Conservation (phyloP, 2,888 invertebrate species). For the Drosophila sordidapex region DNA sequence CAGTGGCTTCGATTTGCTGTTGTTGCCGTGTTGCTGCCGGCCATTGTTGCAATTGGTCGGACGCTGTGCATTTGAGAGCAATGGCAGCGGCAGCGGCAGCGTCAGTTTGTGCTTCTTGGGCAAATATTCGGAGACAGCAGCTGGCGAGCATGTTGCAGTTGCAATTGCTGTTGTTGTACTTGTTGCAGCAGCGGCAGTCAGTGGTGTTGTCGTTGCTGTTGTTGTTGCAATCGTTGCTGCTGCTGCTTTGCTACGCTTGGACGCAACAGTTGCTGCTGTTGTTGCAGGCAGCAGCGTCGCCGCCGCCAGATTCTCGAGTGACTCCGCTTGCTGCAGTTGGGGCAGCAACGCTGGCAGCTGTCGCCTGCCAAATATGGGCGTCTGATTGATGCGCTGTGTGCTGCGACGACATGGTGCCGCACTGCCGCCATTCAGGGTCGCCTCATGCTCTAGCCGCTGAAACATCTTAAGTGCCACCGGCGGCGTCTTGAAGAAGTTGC, state of each 20-base stretch:
- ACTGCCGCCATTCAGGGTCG: slow-evolving; percentile 55
- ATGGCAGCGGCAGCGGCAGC: slow-evolving; percentile 40
- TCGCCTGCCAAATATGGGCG: slow-evolving; percentile 83
- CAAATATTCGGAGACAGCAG: slow-evolving; percentile 44
- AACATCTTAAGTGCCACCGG: slow-evolving; percentile 81
- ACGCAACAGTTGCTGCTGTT: not conserved
- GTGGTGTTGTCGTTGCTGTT: not conserved
- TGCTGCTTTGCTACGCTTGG: slow-evolving; percentile 9
- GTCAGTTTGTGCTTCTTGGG: slow-evolving; percentile 69
- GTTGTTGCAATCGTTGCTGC: not conserved
- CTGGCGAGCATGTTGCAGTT: not conserved
- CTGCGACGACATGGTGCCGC: slow-evolving; percentile 35
- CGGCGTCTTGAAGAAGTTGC: slow-evolving; percentile 82
- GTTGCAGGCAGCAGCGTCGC: slow-evolving; percentile 24
- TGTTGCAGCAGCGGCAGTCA: not conserved
- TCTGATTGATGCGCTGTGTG: slow-evolving; percentile 84
- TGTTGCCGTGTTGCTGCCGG: slow-evolving; percentile 1
- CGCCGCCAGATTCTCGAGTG: slow-evolving; percentile 79
- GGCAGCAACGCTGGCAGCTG: slow-evolving; percentile 43
- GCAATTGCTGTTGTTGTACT: not conserved
- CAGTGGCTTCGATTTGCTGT: slow-evolving; percentile 34
- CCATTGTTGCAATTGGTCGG: slow-evolving; percentile 6
- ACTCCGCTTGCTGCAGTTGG: slow-evolving; percentile 81
- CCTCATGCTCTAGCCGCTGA: slow-evolving; percentile 72
- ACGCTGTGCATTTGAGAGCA: slow-evolving; percentile 5